Percentiles rank a stretch among this genome's conserved stretches.
Conservation (phyloP, 2,888 invertebrate genomes). For the Busseola fusca region DNA sequence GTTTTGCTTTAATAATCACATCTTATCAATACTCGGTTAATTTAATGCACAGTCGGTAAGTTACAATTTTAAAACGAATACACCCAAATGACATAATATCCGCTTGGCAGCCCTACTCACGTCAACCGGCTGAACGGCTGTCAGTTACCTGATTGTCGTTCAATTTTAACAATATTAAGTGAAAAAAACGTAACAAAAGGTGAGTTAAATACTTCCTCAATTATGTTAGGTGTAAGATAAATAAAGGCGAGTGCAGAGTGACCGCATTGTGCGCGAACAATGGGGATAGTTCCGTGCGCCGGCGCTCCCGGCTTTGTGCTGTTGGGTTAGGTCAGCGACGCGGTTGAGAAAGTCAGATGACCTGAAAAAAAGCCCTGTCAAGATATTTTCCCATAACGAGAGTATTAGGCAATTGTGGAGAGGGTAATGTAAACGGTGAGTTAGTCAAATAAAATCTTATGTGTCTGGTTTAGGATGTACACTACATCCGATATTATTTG, state of each 20-base stretch:
- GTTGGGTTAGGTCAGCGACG: constrained; percentile 12
- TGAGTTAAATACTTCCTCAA: constrained; percentile 83
- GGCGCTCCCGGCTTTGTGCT: constrained; percentile 18
- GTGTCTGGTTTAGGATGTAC: background rate
- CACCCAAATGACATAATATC: background rate
- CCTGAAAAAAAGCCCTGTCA: constrained; percentile 18
- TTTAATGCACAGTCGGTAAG: no score
- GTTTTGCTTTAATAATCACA: background rate
- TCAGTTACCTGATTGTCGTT: constrained; percentile 67
- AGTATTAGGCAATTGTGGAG: background rate
- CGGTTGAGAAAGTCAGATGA: constrained; percentile 20
- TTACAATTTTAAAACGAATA: background rate
- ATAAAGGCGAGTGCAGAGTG: constrained; percentile 65
- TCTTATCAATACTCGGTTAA: background rate
- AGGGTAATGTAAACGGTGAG: background rate
- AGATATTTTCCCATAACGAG: background rate
- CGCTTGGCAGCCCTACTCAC: constrained; percentile 54
- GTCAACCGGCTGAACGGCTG: constrained; percentile 62
- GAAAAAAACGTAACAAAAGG: constrained; percentile 68
- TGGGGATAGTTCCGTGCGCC: constrained; percentile 18
- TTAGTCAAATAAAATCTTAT: background rate
- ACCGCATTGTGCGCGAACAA: constrained; percentile 48
- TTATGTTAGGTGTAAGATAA: constrained; percentile 77
- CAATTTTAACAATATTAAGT: constrained; percentile 71
- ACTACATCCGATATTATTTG: background rate